phyloP scores from a whole-genome alignment of 2,888 invertebrate genomes.

The Octonoba sinensis region DNA sequence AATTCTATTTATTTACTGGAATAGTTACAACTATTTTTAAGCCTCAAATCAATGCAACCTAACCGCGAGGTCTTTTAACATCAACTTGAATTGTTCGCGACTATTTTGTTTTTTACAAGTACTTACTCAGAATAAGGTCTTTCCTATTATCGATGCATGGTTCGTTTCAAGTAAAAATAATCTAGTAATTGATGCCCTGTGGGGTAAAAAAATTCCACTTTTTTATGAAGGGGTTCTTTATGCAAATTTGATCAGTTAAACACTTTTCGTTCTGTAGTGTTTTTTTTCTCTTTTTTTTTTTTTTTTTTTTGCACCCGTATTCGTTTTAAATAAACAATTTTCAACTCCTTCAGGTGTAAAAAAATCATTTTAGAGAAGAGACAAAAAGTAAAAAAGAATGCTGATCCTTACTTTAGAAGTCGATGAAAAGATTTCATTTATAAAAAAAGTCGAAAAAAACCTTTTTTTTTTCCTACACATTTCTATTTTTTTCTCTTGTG shows the following conservation, averaged over 20 bases:
- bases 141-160: constrained; percentile 14
- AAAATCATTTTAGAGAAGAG: background rate
- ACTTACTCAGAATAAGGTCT: background rate
- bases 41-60: constrained; percentile 19
- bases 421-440: constrained; percentile 21
- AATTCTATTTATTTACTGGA: constrained; percentile 1
- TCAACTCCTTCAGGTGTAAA: constrained; percentile 15
- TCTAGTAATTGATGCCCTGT: constrained; percentile 39
- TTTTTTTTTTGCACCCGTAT: constrained; percentile 1
- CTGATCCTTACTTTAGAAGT: constrained; percentile 16
- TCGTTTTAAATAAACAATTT: constrained; percentile 57
- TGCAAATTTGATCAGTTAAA: constrained; percentile 29
- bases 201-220: constrained; percentile 26
- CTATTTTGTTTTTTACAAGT: background rate
- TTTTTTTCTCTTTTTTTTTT: background rate
- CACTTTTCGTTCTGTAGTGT: background rate
- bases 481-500: constrained; percentile 18
- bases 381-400: background rate
- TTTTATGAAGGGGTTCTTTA: constrained; percentile 26
- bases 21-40: constrained; percentile 20
- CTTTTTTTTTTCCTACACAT: constrained; percentile 30
- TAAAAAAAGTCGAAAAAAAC: background rate
- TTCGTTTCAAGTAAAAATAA: constrained; percentile 33
- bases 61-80: constrained; percentile 8
- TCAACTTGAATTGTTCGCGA: background rate